Evolutionary conservation across 1,140 invertebrate species (phyloP), one percentile per base, ranked within the genome.

Genomic region (Colletes gigas): DNA sequence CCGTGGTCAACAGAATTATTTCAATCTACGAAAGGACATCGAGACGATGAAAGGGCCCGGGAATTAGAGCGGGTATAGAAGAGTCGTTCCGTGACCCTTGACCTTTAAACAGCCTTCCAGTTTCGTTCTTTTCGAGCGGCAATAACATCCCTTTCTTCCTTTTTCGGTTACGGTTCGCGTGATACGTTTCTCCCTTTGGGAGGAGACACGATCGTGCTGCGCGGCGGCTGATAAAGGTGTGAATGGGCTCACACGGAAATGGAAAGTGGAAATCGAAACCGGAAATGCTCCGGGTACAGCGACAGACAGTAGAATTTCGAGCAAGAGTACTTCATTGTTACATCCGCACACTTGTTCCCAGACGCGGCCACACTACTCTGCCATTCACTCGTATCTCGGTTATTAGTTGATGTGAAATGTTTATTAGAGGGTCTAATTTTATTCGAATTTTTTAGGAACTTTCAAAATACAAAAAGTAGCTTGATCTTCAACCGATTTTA

Each of bases 11-110:
- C 55, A 60, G 17, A 21, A 62, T 71, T 19, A 39, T 41, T 59
- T 78, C 19, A n/a, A 52, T 44, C 21, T 39, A 78, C n/a, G 44
- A 81, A 81, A 84, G 57, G 69, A 30, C 44, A 30, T 68, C 21
- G 71, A 68, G 72, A 81, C 63, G 63, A 70, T 77, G 68, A 84
- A 76, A 84, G 44, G 52, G 44, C 41, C 30, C 47, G 30, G 59
- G 10, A 19, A 52, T 50, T 19, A 55, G 19, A 62, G 67, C 5
- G 3, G 55, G 21, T 65, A 70, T 5, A 52, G 14, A 57, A 57
- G 66, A 60, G 15, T 54, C 55, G n/a, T 50, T 59, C 44, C 10
- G 39, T 47, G 17, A 14, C 21, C 39, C 30, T 0, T 15, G 30
- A 19, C 15, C n/a, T 52, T 68, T 8, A n/a, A 21, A n/a, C n/a